Evolutionary conservation across 2,888 invertebrate species (phyloP), one percentile per base, ranked within the genome.

Genomic region (Hypomecis punctinalis): DNA sequence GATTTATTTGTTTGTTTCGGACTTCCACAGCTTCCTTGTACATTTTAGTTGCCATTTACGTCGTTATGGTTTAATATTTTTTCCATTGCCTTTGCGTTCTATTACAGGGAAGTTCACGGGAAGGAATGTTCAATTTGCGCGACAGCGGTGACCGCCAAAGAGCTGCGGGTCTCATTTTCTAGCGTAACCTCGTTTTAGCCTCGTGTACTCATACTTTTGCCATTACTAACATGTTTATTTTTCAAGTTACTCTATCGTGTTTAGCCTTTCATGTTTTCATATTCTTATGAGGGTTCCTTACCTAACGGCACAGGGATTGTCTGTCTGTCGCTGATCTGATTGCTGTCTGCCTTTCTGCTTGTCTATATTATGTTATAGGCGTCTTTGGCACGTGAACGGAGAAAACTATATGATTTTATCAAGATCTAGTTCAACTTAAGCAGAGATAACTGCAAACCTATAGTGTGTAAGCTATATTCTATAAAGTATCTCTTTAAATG

Each of bases 181-280:
- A 68, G 66, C 49, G 51, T 65, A 76, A 67, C 76, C 76, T 77
- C 68, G 77, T 33, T 45, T 1, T 63, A 74, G 63, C 76, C 74
- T 77, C 69, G 74, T 60, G 37, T 23, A 48, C 54, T 45, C 45
- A 46, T 52, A 51, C 11, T 35, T 53, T 40, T 53, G 36, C 37
- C 37, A 51, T 48, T 36, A 48, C 13, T 37, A 37, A 11, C n/a
- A 37, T 36, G 9, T 6, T 36, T 33, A 47, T 33, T 10, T 33
- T 5, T 11, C 43, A 11, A 45, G 43, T 23, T 23, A 6, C 46
- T 48, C 8, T n/a, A 6, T 48, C 2, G n/a, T n/a, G 48, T 48
- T 10, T 48, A 48, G n/a, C 7, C 11, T 6, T 35, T 48, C 35
- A 36, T 36, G 46, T 23, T 13, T 23, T 4, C 11, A 45, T 11